These are phyloP conservation scores for Monodelphis domestica DNA, from an alignment of 2,797 vertebrate species.

Conservation along the genomic window DNA sequence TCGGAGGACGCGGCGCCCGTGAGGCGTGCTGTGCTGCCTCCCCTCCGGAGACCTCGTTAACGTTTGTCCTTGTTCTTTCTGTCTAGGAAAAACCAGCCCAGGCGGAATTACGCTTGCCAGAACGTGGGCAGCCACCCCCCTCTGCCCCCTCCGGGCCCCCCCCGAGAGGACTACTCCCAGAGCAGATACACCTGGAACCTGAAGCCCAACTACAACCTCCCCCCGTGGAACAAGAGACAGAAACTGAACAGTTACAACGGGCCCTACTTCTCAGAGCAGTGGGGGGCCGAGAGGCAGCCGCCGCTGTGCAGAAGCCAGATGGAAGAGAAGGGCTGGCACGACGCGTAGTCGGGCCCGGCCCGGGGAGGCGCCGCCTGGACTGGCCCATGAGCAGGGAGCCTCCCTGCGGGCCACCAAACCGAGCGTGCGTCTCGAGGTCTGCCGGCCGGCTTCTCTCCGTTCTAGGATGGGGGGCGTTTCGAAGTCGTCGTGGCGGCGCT, in stretches of 20 bases:
- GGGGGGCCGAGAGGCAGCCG: constrained; percentile 58
- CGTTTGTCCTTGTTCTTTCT: constrained; percentile 56
- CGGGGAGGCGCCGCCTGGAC: too few species aligned
- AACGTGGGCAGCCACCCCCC: constrained; percentile 47
- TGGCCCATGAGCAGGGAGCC: constrained; percentile 48
- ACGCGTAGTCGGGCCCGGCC: constrained; percentile 57
- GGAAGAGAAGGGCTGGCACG: constrained; percentile 37
- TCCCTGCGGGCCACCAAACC: constrained; percentile 55
- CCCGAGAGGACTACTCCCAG: constrained; percentile 65
- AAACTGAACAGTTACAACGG: constrained; percentile 35
- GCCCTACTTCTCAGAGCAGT: constrained; percentile 21
- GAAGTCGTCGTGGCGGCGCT: constrained; percentile 32
- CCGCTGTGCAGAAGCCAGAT: neutral
- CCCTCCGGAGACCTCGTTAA: too few species aligned
- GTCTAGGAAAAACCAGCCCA: constrained; percentile 70
- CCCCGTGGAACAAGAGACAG: constrained; percentile 42
- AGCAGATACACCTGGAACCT: constrained; percentile 67
- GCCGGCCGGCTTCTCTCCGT: constrained; percentile 32
- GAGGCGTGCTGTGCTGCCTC: too few species aligned
- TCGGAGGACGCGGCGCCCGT: too few species aligned
- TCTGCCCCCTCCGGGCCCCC: constrained; percentile 63
- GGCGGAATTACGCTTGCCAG: constrained; percentile 26
- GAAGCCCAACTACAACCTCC: constrained; percentile 38
- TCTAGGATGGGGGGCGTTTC: constrained; percentile 21
- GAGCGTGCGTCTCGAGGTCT: neutral